Percentiles rank a stretch among this genome's conserved stretches.
Conservation (phyloP, 1,140 invertebrate genomes). For the Pogonomyrmex californicus region DNA sequence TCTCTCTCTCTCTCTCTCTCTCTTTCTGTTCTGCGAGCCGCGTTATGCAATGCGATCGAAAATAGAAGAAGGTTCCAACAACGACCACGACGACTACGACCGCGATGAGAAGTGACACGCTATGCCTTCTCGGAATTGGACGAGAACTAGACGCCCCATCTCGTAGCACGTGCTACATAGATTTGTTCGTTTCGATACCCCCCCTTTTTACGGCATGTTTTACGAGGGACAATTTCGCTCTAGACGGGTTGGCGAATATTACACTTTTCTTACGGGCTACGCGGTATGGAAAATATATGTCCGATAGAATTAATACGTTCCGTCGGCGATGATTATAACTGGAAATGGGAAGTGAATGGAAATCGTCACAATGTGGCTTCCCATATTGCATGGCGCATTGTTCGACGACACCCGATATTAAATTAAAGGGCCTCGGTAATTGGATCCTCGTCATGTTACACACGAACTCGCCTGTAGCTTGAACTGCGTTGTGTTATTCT, state of each 20-base stretch:
- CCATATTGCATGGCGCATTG: conserved; percentile 57
- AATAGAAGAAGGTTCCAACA: conserved; percentile 75
- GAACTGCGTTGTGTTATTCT: conserved; percentile 68
- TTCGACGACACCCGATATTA: conserved; percentile 61
- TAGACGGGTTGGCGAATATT: not conserved
- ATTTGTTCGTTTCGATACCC: conserved; percentile 34
- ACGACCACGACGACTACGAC: conserved; percentile 61
- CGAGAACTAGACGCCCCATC: conserved; percentile 54
- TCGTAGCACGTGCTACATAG: conserved; percentile 58
- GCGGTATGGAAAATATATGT: not conserved
- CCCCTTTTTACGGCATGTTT: conserved; percentile 29
- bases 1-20: conserved; percentile 65
- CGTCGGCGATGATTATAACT: conserved; percentile 29
- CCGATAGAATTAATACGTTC: conserved; percentile 31
- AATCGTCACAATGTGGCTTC: conserved; percentile 63
- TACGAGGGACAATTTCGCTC: conserved; percentile 23
- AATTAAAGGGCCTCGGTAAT: conserved; percentile 72
- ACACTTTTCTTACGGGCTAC: not conserved
- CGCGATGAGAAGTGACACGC: conserved; percentile 64
- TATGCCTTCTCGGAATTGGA: conserved; percentile 71
- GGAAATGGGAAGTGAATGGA: conserved; percentile 52
- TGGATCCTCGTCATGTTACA: conserved; percentile 68
- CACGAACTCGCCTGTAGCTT: conserved; percentile 41
- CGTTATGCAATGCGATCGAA: conserved; percentile 77
- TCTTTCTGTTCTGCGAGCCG: conserved; percentile 60